Evolutionary conservation across 1,140 invertebrate species (phyloP), one percentile per base, ranked within the genome.

Genomic region (Atta cephalotes): DNA sequence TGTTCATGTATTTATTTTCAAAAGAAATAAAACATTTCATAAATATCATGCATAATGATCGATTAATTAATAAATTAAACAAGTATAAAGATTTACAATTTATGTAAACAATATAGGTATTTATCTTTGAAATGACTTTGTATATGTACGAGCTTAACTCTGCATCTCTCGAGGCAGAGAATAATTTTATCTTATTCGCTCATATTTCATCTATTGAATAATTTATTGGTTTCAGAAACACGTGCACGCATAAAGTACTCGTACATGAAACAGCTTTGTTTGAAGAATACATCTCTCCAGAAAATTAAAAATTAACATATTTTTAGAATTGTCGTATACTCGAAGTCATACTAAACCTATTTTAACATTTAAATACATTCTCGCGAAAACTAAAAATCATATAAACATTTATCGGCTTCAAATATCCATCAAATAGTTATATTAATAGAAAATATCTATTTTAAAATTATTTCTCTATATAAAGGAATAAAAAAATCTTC

Each of bases 121-220:
- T 66, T 79, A 79, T 70, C 6, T 10, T 6, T 31, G 49, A 66
- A 53, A 66, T 51, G 1, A 79, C n/a, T 79, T 6, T 66, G 25
- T 66, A 31, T 78, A 65, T 39, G n/a, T 60, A 76, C 25, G 39
- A 21, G 25, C 25, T 65, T 49, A 65, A 31, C 10, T 51, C 14
- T 66, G 3, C 10, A 45, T 25, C 25, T 79, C 77, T 66, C 16
- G 39, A 78, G 18, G 60, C 6, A 79, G 9, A 21, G 39, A 79
- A 79, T 79, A 66, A 78, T 79, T 79, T 66, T 51, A 51, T 79
- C 60, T 79, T 66, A n/a, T 45, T 79, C 60, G 28, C 77, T 7
- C 39, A 79, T 79, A 79, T 79, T 79, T 79, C 28, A 25, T 53
- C 1, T 49, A 66, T 58, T 79, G 10, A 78, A 65, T 78, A 79